Base-by-base conservation (phyloP, 2,113 vertebrate species). In the Psittacus erithacus region DNA sequence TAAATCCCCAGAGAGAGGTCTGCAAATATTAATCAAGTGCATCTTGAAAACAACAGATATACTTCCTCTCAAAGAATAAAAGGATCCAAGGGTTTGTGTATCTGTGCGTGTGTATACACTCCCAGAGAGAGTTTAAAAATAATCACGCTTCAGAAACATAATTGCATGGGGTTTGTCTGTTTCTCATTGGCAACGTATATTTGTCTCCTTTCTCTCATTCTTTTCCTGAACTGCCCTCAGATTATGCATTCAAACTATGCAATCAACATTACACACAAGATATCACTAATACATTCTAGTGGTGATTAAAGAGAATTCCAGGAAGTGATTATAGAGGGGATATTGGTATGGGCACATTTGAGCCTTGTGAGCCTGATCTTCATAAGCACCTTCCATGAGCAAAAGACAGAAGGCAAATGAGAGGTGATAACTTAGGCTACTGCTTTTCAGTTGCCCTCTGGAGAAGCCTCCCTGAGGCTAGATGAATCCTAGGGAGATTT, bases 251-350 rank as follows among this genome's bases (percentile, higher is more conserved):
- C 82, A 88, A 94, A 93, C 82, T 86, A 67, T 63, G 75, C 67
- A 90, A 91, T 86, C 90, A 86, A 59, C 85, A 81, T 65, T 74
- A 88, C 71, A 96, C 64, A 86, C 75, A 78, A 96, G 53, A 53
- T 63, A 92, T 60, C 55, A 47, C 88, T 83, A 96, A 94, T 60
- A 93, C 79, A 81, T 93, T 96, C 96, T 55, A 81, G 46, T 82
- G 68, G 90, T 68, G 76, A 96, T 90, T 92, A 95, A 94, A 88
- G 82, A 86, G 92, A 94, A 96, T 94, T 94, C 88, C 92, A 88
- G 94, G 84, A 93, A 90, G 84, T 22, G 68, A 95, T 94, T 90
- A 95, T 5, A 88, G 69, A 88, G 29, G 70, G 77, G 57, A 71
- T 95, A 95, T 89, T 86, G 88, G 39, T 76, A 85, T 13, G 15